Evolutionary conservation across 2,113 vertebrate species (phyloP), one percentile per base, ranked within the genome.

Genomic region (Rynchops niger): DNA sequence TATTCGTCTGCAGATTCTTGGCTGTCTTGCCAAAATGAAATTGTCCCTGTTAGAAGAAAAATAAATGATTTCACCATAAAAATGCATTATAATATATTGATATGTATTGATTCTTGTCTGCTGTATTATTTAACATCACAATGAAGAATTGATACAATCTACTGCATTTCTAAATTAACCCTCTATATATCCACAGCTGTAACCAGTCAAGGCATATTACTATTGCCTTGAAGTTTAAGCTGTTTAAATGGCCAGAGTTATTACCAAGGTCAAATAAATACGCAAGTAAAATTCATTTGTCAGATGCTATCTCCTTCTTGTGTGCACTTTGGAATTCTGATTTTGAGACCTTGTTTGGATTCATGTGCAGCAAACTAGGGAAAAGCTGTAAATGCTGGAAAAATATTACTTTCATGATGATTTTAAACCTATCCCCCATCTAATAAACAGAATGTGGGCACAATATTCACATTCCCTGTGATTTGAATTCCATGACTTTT

Each of bases 101-200:
- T 95, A 95, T 82, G 30, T 93, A 96, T 88, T 76, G 78, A 92
- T 95, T 96, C 56, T 83, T 85, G 66, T 80, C 78, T 88, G 43
- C 12, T 66, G 65, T 62, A 88, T 49, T 97, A 65, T 92, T 94
- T 94, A 92, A 73, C n/a, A 91, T 77, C 27, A 61, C 15, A 90
- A 12, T 70, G 63, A 94, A 88, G 30, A 19, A 88, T 6, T 88
- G 53, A 56, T 58, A 26, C 5, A 47, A 50, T 53, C 65, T 81
- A 70, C 56, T 52, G 15, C 6, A 23, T 81, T 92, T 91, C 25
- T 76, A 47, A 69, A 17, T 82, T 96, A 96, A 95, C 76, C 15
- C 62, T 92, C 80, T 45, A 34, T 49, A 29, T 40, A 43, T 26
- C 6, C n/a, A 50, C 38, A 82, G 2, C 21, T 58, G 23, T 61